Evolutionary conservation across 2,888 invertebrate genomes (phyloP).

Genomic region (Erpobdella octoculata): DNA sequence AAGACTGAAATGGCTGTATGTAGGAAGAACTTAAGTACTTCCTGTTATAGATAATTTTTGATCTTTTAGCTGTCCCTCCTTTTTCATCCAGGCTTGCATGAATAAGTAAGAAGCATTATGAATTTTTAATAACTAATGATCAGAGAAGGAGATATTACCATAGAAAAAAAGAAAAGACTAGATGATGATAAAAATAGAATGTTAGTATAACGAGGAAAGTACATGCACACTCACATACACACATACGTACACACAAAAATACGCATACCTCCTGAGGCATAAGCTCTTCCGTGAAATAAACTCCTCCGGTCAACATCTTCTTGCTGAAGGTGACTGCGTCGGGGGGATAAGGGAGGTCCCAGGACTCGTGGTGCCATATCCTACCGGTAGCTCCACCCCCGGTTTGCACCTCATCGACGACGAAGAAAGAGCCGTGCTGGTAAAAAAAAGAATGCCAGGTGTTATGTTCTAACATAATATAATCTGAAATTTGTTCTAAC

Average conservation of each 20-base stretch:
- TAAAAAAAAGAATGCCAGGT: conserved; percentile 77
- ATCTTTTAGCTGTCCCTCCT: too few relatives aligned
- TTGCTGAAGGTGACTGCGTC: conserved; percentile 58
- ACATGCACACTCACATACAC: background rate
- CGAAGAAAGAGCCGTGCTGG: conserved; percentile 56
- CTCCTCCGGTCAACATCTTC: conserved; percentile 93
- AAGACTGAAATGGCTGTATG: too few relatives aligned
- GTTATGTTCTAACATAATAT: too few relatives aligned
- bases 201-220: background rate
- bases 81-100: too few relatives aligned
- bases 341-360: background rate
- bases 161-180: too few relatives aligned
- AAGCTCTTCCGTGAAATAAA: conserved; percentile 70
- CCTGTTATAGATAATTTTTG: conserved; percentile 39
- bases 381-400: conserved; percentile 92
- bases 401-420: conserved; percentile 68
- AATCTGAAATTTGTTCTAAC: too few relatives aligned
- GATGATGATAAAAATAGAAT: background rate
- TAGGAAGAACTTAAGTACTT: too few relatives aligned
- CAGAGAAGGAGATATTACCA: too few relatives aligned
- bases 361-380: conserved; percentile 33
- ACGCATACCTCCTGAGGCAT: conserved; percentile 57
- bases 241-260: too few relatives aligned
- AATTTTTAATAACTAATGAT: too few relatives aligned
- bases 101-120: too few relatives aligned